Evolutionary conservation across 2,797 vertebrate genomes (phyloP).

Genomic region (Malacoctenus gilli): DNA sequence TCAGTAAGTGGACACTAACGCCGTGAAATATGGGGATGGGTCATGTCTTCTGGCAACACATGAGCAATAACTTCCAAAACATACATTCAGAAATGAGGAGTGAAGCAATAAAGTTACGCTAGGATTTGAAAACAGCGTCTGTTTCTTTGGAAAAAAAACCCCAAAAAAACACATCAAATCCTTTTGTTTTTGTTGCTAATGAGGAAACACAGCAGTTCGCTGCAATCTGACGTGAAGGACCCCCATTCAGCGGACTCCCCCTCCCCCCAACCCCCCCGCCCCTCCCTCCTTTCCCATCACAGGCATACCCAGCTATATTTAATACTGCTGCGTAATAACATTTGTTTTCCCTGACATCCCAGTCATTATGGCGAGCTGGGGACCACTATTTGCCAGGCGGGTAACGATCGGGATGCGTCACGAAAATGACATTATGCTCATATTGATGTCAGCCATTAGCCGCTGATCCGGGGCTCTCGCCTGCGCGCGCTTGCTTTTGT

Average conservation of each 20-base stretch:
- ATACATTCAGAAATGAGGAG: conserved; percentile 3
- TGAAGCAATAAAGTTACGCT: background rate
- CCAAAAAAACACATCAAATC: conserved; percentile 14
- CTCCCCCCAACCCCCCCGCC: conserved; percentile 45
- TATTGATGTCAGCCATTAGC: conserved; percentile 84
- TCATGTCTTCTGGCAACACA: background rate
- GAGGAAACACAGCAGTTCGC: conserved; percentile 22
- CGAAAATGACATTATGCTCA: conserved; percentile 82
- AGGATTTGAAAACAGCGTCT: too few species aligned
- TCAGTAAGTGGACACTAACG: too few species aligned
- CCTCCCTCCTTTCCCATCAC: conserved; percentile 60
- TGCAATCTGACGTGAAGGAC: conserved; percentile 35
- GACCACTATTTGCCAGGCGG: conserved; percentile 66
- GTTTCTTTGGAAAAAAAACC: too few species aligned
- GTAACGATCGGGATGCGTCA: conserved; percentile 80
- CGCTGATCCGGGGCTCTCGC: conserved; percentile 67
- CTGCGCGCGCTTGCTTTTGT: conserved; percentile 69
- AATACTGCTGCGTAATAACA: conserved; percentile 70
- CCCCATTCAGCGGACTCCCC: too few species aligned
- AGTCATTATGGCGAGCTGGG: conserved; percentile 73
- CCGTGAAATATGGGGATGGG: too few species aligned
- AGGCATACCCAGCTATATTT: conserved; percentile 77
- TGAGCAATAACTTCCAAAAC: conserved; percentile 7
- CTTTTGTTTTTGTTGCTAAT: conserved; percentile 1
- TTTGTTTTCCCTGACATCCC: conserved; percentile 78